These are phyloP conservation scores for Catharus bicknelli DNA, from an alignment of 2,113 vertebrate species.

Conservation along the genomic window DNA sequence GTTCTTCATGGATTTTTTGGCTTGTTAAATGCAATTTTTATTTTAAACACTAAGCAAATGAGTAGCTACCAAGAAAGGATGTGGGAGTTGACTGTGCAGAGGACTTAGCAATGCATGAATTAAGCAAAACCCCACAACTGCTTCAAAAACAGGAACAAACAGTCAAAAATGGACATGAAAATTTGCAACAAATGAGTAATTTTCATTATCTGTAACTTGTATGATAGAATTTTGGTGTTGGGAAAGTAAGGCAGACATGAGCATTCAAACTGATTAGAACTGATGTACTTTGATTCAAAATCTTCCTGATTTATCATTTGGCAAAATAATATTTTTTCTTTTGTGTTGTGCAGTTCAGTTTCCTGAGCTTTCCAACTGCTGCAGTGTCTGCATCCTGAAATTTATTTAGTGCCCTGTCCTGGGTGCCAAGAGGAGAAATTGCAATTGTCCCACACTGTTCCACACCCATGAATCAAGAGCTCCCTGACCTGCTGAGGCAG, in stretches of 20 bases:
- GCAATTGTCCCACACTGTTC: background rate
- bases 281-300: background rate
- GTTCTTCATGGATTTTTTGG: background rate
- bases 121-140: background rate
- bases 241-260: background rate
- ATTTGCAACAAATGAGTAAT: background rate
- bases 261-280: background rate
- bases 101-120: background rate
- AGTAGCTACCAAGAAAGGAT: background rate
- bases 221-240: background rate
- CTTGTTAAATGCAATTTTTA: background rate
- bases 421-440: conserved; percentile 1
- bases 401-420: background rate
- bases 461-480: background rate
- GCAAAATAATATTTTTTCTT: background rate
- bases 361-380: background rate
- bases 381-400: background rate
- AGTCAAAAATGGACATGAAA: background rate
- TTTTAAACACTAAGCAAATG: background rate
- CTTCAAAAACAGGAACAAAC: background rate
- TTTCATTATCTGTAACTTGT: background rate
- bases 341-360: background rate
- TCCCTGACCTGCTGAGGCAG: conserved; percentile 29
- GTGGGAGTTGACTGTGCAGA: background rate
- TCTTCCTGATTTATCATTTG: background rate